These are phyloP conservation scores for Sogatella furcifera DNA, from an alignment of 1,140 invertebrate genomes.

Conservation along the genomic window DNA sequence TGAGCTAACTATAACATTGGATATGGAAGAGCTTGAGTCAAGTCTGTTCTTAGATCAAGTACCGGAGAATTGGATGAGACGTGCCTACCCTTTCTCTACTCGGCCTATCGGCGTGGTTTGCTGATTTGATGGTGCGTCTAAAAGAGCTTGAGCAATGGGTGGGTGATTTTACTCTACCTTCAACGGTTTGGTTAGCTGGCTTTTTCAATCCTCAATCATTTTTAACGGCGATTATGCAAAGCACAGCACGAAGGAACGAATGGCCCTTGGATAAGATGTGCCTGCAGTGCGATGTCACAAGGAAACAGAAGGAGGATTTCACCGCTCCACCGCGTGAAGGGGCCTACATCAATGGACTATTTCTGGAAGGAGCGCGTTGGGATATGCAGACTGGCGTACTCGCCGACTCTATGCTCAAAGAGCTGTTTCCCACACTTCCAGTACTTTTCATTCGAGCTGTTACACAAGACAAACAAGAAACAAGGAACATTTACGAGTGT, in stretches of 20 bases:
- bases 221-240: conserved; percentile 94
- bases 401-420: conserved; percentile 74
- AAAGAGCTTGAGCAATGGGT: conserved; percentile 71
- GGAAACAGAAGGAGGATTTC: conserved; percentile 56
- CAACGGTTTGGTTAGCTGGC: conserved; percentile 83
- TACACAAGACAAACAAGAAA: conserved; percentile 75
- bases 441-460: conserved; percentile 72
- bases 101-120: conserved; percentile 76
- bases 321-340: conserved; percentile 77
- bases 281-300: conserved; percentile 87
- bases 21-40: conserved; percentile 83
- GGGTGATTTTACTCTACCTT: conserved; percentile 64
- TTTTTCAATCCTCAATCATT: conserved; percentile 97
- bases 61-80: conserved; percentile 68
- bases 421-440: conserved; percentile 81
- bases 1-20: conserved; percentile 81
- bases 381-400: conserved; percentile 65
- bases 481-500: conserved; percentile 80
- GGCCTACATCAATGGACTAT: conserved; percentile 80
- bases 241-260: conserved; percentile 88
- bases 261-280: conserved; percentile 95
- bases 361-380: conserved; percentile 91
- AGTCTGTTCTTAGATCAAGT: conserved; percentile 78
- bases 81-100: conserved; percentile 84
- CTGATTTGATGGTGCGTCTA: conserved; percentile 68